Evolutionary conservation across 1,140 invertebrate genomes (phyloP), one percentile per base, ranked within the genome.

Genomic region (Mamestra configurata): DNA sequence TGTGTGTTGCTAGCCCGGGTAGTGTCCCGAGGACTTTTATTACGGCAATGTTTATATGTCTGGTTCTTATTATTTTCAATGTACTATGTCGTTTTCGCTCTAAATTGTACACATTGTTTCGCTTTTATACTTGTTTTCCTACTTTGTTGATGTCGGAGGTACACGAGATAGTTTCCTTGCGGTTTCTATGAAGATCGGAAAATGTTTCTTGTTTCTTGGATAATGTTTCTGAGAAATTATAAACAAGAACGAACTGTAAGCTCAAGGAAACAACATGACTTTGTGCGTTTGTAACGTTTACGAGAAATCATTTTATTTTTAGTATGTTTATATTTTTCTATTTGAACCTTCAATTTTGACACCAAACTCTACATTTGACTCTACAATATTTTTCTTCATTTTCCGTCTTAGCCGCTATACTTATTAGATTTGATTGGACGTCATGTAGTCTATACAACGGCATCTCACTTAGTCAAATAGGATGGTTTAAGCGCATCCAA

Each of bases 61-160:
- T 59, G 57, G 10, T 76, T 64, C 55, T 61, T 76, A 76, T 76
- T 76, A 76, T 76, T 76, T 76, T 64, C 57, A 64, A 76, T 76
- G 73, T 76, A 46, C 57, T 70, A 70, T 46, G 40, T 70, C 66
- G 66, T 76, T 76, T 49, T 49, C 37, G 72, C 51, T 64, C 20
- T 76, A 76, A 49, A 76, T 64, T 31, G 8, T 71, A 51, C 68
- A 71, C 43, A 71, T 53, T 51, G 68, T 71, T 71, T 71, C 20
- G 46, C 68, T 71, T 71, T 71, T 71, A 71, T 51, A 20, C 15
- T 20, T 20, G 49, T 51, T 51, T 53, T 71, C 61, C n/a, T 20
- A 22, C 35, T 64, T 37, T 66, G 61, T 66, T 66, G n/a, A n/a
- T 64, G 31, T 35, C 27, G 27, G 31, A n/a, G 31, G 35, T 13